Evolutionary conservation across 1,140 invertebrate species (phyloP), one percentile per base, ranked within the genome.

Genomic region (Mya arenaria): DNA sequence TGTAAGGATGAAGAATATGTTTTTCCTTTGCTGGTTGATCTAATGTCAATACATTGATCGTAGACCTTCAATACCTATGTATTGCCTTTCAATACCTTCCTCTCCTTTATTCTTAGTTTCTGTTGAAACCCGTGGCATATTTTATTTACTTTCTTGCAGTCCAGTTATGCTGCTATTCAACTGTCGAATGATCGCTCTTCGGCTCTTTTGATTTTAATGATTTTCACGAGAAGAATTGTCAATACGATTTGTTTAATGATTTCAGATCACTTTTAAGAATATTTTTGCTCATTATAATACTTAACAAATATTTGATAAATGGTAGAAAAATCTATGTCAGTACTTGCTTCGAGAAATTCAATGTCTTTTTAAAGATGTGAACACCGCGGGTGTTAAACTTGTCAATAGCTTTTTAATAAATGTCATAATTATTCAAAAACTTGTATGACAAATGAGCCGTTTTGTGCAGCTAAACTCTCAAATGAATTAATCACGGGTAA

Each of bases 1-100:
- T 28, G 63, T 39, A 78, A 78, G 39, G 62, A 78, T 78, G 75
- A 41, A 75, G 63, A 41, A 63, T 75, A 37, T 55, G 37, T 66
- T 56, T 69, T 80, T 37, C 55, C 48, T 60, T 60, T 32, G 32
- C 25, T 52, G 23, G 13, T n/a, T 23, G 5, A 25, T 68, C 34
- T 25, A 34, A 68, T 69, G 36, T 48, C 6, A 69, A 78, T 52
- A 65, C 23, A 52, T 48, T 10, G 52, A 78, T 65, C 55, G 58
- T 30, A 44, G 48, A 19, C n/a, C 44, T n/a, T 52, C 48, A 23
- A 17, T 52, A 17, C 48, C 2, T 23, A 23, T n/a, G 19, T n/a
- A 52, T 17, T 52, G 48, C 25, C 48, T 52, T 1, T 23, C 17
- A 17, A n/a, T 52, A 52, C 48, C 19, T 52, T 52, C 25, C 4